phyloP scores from a whole-genome alignment of 1,140 invertebrate species.

The Semibalanus balanoides region DNA sequence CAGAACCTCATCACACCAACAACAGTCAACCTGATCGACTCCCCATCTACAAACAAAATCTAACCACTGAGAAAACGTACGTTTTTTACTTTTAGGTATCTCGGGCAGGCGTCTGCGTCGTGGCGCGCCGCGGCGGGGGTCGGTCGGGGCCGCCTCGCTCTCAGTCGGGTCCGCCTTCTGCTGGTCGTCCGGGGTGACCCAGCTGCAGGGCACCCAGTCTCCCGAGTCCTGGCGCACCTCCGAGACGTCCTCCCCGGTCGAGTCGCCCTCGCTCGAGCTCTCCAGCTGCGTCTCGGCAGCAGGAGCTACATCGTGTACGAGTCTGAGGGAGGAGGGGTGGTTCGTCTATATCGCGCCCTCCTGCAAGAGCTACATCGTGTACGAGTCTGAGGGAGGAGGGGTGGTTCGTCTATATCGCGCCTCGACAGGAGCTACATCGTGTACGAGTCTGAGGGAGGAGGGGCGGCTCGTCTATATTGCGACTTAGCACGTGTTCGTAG shows the following conservation, averaged over 20 bases:
- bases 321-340: background rate
- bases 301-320: background rate
- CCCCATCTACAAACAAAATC: too few species aligned
- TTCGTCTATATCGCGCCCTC: too few species aligned
- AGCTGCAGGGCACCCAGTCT: background rate
- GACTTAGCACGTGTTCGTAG: too few species aligned
- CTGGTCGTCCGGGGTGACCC: background rate
- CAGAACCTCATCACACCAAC: too few species aligned
- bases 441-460: background rate
- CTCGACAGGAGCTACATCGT: background rate
- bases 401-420: too few species aligned
- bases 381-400: background rate
- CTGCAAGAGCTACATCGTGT: background rate
- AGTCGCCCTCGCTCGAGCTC: background rate
- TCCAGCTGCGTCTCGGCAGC: background rate
- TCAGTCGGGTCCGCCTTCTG: too few species aligned
- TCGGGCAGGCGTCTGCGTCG: background rate
- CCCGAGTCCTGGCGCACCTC: background rate
- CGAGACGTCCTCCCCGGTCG: background rate
- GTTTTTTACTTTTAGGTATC: background rate
- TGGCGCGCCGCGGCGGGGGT: background rate
- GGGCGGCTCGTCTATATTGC: too few species aligned
- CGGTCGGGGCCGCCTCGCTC: too few species aligned
- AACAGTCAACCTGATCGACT: too few species aligned
- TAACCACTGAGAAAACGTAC: too few species aligned